Evolutionary conservation across 2,113 vertebrate genomes (phyloP), one percentile per base, ranked within the genome.

Genomic region (Piaya cayana): DNA sequence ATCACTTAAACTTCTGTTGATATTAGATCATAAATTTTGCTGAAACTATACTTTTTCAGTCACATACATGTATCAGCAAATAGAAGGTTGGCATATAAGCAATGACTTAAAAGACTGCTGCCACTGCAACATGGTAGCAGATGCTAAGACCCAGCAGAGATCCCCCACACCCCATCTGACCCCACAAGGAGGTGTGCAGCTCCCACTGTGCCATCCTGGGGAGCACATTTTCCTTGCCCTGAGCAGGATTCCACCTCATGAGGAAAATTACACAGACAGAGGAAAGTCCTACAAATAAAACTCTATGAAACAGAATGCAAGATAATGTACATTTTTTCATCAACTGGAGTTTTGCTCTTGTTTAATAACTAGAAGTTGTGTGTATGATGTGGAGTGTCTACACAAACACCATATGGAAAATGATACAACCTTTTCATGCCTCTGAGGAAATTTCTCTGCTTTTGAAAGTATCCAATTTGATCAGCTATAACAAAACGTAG

Each of bases 91-190:
- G 52, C 47, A 25, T 3, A 5, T 7, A 34, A 62, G 2, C 17
- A 55, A 16, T 20, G 27, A 34, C 27, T 21, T 47, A 45, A 53
- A 70, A 23, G 42, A 8, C 55, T 64, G 13, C 45, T 82, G n/a
- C 67, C 71, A 55, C 32, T 34, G 63, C 26, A 58, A 34, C 34
- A 11, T 1, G 34, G 39, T 8, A 59, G n/a, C 52, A 79, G 69
- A 84, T 50, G 49, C 63, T 23, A 9, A n/a, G 12, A 52, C 20
- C 67, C 86, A 72, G 62, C 36, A 79, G 65, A 86, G 39, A 68
- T 15, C 18, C 32, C 56, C 43, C 2, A 0, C 0, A 36, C 1
- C 63, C 71, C 32, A 39, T 3, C n/a, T 34, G 83, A 79, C n/a
- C 42, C 50, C 22, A 39, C 1, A 4, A 62, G 43, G 63, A 64